Evolutionary conservation across 2,888 invertebrate genomes (phyloP).

Genomic region (Athalia circularis): DNA sequence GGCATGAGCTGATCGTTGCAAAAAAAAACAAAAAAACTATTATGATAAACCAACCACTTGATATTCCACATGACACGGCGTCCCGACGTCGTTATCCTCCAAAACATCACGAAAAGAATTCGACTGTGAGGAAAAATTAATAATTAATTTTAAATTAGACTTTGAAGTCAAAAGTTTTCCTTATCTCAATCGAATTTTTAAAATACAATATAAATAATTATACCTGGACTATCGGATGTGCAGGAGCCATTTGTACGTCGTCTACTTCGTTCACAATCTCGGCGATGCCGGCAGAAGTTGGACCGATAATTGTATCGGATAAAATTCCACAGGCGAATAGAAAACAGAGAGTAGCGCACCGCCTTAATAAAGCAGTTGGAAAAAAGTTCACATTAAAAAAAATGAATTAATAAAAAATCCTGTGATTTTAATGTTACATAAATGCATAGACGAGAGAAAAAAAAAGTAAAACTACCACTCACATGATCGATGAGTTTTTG

Average conservation of each 20-base stretch:
- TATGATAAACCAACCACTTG: constrained; percentile 46
- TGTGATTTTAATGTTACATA: no score
- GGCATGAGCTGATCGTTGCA: not conserved
- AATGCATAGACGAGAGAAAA: no score
- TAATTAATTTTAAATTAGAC: not conserved
- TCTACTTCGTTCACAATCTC: constrained; percentile 42
- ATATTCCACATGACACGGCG: constrained; percentile 49
- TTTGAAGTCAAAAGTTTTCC: no score
- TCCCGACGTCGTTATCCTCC: constrained; percentile 21
- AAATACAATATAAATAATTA: no score
- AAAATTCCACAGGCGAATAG: no score
- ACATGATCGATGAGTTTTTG: constrained; percentile 6
- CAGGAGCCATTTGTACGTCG: constrained; percentile 4
- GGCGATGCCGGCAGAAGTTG: constrained; percentile 39
- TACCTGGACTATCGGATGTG: constrained; percentile 1
- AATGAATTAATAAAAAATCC: not conserved
- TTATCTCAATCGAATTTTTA: not conserved
- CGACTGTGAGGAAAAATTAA: constrained; percentile 15
- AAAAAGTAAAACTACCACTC: not conserved
- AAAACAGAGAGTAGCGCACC: constrained; percentile 22
- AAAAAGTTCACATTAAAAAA: not conserved
- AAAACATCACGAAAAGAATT: constrained; percentile 35
- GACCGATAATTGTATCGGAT: not conserved
- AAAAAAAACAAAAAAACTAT: not conserved
- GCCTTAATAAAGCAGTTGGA: not conserved